Evolutionary conservation across 1,140 invertebrate species (phyloP), one percentile per base, ranked within the genome.

Genomic region (Drosophila azteca): DNA sequence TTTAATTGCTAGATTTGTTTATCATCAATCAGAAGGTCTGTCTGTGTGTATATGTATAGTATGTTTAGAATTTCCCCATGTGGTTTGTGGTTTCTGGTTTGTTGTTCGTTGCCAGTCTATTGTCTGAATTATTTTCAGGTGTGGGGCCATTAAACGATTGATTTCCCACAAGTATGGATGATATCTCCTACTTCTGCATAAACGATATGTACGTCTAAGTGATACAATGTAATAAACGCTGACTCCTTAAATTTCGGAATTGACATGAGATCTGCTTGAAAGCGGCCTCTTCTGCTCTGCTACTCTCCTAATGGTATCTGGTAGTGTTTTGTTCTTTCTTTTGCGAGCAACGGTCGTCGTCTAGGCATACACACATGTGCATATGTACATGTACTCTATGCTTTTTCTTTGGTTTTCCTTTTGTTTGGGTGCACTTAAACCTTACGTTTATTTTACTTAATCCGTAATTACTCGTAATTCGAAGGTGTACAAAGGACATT

Each of bases 121-220:
- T 70, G 52, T 53, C 62, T 66, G 15, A 72, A 45, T 67, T 58
- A 15, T 55, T 24, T 60, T 46, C 49, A 54, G 35, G 44, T 29
- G 17, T 49, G 54, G 62, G 62, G 60, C 49, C 48, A 1, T 60
- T 60, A 55, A 55, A 46, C 15, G 49, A 6, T 26, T 26, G 49
- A 6, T 26, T 26, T 64, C 2, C 1, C 35, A 35, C 31, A 35
- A 11, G 8, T 39, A 13, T 39, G 13, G 35, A 39, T 39, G 35
- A 3, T 52, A 20, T 48, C 48, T 52, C 17, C 57, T 46, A 48
- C 43, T 57, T 65, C 43, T 85, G 77, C 80, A 84, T 73, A 87
- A 48, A 85, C 82, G 81, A 84, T 84, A 84, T 84, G 82, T 84
- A 70, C 64, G 41, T 58, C 82, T 84, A 87, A 76, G 60, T 77